Evolutionary conservation across 2,797 vertebrate species (phyloP).

Genomic region (Pachyuromys duprasi): DNA sequence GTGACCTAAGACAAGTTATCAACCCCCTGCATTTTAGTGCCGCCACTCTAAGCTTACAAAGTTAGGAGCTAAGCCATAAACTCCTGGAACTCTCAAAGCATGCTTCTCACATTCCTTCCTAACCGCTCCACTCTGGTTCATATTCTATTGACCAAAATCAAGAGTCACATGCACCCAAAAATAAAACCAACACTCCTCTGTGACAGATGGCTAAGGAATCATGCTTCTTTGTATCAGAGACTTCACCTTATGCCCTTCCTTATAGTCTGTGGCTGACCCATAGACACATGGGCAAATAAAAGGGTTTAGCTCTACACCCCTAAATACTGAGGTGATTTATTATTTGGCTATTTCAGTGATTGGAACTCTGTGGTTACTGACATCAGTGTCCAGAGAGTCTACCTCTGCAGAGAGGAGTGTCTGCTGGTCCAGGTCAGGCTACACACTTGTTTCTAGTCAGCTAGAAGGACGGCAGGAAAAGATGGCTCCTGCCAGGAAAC

Average conservation of each 20-base stretch:
- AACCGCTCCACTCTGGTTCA: background rate
- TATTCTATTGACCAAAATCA: constrained; percentile 13
- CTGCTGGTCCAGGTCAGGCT: background rate
- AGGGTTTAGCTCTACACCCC: background rate
- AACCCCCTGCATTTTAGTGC: background rate
- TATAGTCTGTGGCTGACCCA: background rate
- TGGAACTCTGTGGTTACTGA: background rate
- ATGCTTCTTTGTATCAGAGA: background rate
- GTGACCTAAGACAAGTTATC: background rate
- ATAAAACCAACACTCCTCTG: background rate
- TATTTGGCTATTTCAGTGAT: background rate
- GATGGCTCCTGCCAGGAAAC: background rate
- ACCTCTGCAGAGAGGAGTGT: background rate
- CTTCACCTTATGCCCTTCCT: background rate
- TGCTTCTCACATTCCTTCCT: background rate
- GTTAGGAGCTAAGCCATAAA: background rate
- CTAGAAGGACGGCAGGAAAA: background rate
- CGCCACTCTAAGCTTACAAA: constrained; percentile 1
- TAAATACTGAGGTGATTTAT: background rate
- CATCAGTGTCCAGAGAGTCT: background rate
- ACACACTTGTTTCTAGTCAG: background rate
- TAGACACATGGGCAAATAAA: background rate
- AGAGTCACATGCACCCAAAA: background rate
- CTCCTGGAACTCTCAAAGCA: background rate
- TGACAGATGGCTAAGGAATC: background rate